Evolutionary conservation across 2,113 vertebrate genomes (phyloP).

Genomic region (Neogobius melanostomus): DNA sequence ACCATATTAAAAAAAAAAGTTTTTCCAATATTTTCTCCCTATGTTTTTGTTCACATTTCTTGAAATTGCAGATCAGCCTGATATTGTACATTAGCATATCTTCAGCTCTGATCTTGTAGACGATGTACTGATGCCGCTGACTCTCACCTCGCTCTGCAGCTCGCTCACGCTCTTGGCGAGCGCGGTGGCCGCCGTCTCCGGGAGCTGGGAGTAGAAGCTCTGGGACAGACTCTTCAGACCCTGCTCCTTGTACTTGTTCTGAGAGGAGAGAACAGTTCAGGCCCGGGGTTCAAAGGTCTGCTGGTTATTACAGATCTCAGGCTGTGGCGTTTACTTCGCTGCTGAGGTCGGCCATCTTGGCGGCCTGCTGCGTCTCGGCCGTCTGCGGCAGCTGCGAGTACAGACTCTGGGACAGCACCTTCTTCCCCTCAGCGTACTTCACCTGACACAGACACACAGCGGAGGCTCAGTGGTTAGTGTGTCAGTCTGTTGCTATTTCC

Average conservation of each 20-base stretch:
- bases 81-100: too few relatives aligned
- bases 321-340: constrained; percentile 54
- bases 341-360: constrained; percentile 65
- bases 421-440: constrained; percentile 60
- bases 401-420: constrained; percentile 47
- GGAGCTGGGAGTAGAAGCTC: constrained; percentile 62
- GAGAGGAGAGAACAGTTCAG: background rate
- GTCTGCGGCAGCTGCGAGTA: constrained; percentile 72
- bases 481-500: too few relatives aligned
- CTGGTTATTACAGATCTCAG: background rate
- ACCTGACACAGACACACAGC: constrained; percentile 34
- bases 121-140: background rate
- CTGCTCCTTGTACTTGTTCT: constrained; percentile 49
- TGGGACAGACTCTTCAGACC: constrained; percentile 39
- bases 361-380: constrained; percentile 62
- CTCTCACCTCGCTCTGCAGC: constrained; percentile 78
- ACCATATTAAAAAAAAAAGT: too few relatives aligned
- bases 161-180: constrained; percentile 62
- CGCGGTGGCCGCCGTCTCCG: constrained; percentile 44
- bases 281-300: background rate
- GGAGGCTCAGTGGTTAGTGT: background rate
- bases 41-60: too few relatives aligned
- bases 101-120: too few relatives aligned
- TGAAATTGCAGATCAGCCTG: too few relatives aligned
- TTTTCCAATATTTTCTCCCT: too few relatives aligned